phyloP scores from a whole-genome alignment of 2,888 invertebrate genomes.

The Caenorhabditis sp. region DNA sequence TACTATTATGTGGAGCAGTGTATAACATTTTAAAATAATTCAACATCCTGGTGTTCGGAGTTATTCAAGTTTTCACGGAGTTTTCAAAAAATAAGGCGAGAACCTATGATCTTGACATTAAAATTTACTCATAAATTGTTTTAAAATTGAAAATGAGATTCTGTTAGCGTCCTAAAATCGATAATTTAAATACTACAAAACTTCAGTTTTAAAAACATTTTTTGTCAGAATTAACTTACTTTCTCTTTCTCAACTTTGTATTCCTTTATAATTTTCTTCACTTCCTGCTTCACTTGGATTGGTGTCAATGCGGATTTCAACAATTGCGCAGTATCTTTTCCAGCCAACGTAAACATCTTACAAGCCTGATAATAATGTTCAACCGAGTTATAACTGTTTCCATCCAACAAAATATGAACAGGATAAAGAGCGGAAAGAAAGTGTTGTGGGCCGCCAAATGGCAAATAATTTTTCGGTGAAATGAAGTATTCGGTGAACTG shows the following conservation, averaged over 20 bases:
- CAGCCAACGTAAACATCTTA: conserved; percentile 52
- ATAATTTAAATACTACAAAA: too few species aligned
- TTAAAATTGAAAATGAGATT: too few species aligned
- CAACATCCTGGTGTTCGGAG: too few species aligned
- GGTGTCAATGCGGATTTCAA: conserved; percentile 10
- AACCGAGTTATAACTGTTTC: conserved; percentile 58
- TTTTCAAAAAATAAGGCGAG: too few species aligned
- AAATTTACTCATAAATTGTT: too few species aligned
- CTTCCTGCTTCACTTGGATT: conserved; percentile 26
- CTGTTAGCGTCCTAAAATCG: too few species aligned
- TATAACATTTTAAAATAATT: too few species aligned
- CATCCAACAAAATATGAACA: conserved; percentile 45
- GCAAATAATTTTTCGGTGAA: conserved; percentile 16
- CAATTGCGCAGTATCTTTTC: conserved; percentile 17
- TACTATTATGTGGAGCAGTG: too few species aligned
- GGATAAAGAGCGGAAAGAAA: conserved; percentile 28
- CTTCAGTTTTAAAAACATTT: too few species aligned
- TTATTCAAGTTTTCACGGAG: too few species aligned
- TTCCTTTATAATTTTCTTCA: conserved; percentile 17
- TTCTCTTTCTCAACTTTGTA: conserved; percentile 10
- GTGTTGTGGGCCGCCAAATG: conserved; percentile 24
- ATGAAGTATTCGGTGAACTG: not conserved
- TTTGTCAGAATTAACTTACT: not conserved
- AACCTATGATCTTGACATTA: too few species aligned
- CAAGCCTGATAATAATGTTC: conserved; percentile 68